Percentiles rank a stretch among this genome's conserved stretches.
These are phyloP conservation scores for Varanus komodoensis DNA, from an alignment of 2,113 vertebrate genomes.

Conservation along the genomic window DNA sequence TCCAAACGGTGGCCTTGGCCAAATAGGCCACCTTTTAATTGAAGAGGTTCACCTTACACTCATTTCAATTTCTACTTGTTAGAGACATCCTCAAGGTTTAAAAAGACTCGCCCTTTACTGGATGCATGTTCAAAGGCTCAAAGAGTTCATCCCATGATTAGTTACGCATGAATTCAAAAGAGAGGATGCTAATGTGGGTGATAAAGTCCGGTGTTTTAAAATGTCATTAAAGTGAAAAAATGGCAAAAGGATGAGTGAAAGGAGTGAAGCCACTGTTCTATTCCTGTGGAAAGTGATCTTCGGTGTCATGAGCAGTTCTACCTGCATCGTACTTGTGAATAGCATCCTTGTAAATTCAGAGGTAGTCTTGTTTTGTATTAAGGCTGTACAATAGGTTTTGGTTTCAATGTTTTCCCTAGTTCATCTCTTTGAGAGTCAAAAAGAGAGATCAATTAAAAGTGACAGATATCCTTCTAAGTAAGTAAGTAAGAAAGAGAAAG, in stretches of 20 bases:
- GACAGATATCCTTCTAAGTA: slow-evolving; percentile 29
- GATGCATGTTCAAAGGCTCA: slow-evolving; percentile 9
- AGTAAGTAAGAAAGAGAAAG: too few species aligned
- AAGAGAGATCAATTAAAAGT: slow-evolving; percentile 51
- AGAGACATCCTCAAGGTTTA: background rate
- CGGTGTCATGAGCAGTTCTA: slow-evolving; percentile 55
- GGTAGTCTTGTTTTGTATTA: slow-evolving; percentile 73
- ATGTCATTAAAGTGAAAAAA: slow-evolving; percentile 15
- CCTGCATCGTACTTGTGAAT: slow-evolving; percentile 47
- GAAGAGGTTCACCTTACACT: background rate
- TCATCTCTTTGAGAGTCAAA: slow-evolving; percentile 33
- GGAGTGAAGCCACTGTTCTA: slow-evolving; percentile 17
- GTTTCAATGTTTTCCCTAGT: slow-evolving; percentile 45
- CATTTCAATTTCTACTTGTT: slow-evolving; percentile 36
- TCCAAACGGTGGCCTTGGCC: slow-evolving; percentile 37
- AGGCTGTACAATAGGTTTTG: slow-evolving; percentile 61
- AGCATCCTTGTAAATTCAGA: slow-evolving; percentile 64
- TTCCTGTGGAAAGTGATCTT: slow-evolving; percentile 38
- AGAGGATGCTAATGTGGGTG: background rate
- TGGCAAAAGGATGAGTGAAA: slow-evolving; percentile 42
- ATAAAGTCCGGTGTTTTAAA: slow-evolving; percentile 4
- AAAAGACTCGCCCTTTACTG: slow-evolving; percentile 19
- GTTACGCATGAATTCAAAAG: slow-evolving; percentile 36
- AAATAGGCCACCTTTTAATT: background rate
- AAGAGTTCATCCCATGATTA: slow-evolving; percentile 40